phyloP scores from a whole-genome alignment of 2,797 vertebrate genomes.

The Coreius guichenoti region DNA sequence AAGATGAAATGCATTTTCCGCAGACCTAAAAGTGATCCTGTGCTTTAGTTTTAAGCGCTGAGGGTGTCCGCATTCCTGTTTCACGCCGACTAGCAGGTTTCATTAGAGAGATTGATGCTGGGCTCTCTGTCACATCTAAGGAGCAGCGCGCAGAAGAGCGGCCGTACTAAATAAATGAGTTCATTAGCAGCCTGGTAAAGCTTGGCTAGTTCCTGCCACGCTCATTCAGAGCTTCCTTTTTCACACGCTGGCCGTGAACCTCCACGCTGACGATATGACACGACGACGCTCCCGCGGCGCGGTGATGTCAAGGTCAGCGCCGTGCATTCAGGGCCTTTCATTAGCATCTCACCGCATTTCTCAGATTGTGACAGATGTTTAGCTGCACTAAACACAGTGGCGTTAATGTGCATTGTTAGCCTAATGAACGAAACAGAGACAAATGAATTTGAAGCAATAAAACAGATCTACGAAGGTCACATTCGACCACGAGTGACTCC shows the following conservation, averaged over 20 bases:
- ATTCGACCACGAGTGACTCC: conserved; percentile 1
- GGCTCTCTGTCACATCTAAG: conserved; percentile 73
- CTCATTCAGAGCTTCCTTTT: conserved; percentile 50
- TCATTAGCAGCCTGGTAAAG: conserved; percentile 72
- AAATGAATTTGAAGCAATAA: background rate
- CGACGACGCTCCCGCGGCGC: background rate
- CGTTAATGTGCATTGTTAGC: background rate
- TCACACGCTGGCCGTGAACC: conserved; percentile 15
- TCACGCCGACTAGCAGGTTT: conserved; percentile 72
- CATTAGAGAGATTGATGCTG: conserved; percentile 79
- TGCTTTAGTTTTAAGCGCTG: conserved; percentile 13
- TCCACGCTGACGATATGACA: background rate
- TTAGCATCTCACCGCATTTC: conserved; percentile 8
- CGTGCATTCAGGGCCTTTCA: background rate
- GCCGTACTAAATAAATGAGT: conserved; percentile 79
- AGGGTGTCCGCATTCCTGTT: conserved; percentile 63
- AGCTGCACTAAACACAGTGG: background rate
- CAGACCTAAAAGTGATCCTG: background rate
- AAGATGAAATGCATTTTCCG: background rate
- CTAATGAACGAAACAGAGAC: background rate
- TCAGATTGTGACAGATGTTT: background rate
- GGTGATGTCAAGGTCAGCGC: conserved; percentile 9
- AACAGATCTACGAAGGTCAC: background rate
- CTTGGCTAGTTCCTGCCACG: conserved; percentile 59
- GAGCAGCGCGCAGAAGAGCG: conserved; percentile 66